phyloP scores from a whole-genome alignment of 2,797 vertebrate species.

The Sorex maritimensis region DNA sequence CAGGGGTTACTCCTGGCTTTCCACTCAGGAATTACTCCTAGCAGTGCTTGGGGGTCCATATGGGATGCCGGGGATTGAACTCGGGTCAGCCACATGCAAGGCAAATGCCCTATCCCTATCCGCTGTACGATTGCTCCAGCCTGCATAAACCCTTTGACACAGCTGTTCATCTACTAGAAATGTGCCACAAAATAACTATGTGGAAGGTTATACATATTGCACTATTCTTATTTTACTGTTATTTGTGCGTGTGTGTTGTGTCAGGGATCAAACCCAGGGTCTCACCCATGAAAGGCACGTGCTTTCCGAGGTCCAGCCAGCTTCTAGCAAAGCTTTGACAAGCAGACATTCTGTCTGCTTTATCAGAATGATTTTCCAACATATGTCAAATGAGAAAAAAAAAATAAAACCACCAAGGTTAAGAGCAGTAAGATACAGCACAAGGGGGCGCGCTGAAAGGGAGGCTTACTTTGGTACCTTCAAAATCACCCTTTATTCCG shows the following conservation, averaged over 20 bases:
- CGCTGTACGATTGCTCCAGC: no score
- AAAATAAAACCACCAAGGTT: not conserved
- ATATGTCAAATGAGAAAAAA: not conserved
- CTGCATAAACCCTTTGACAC: not conserved
- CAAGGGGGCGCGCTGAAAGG: not conserved
- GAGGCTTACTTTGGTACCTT: constrained; percentile 24
- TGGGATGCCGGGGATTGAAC: no score
- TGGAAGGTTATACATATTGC: not conserved
- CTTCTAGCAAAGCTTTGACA: not conserved
- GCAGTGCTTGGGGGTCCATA: no score
- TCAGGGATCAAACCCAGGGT: not conserved
- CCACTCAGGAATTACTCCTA: no score
- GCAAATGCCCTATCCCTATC: no score
- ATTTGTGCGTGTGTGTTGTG: not conserved
- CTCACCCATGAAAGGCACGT: not conserved
- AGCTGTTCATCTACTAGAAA: not conserved
- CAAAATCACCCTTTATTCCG: not conserved
- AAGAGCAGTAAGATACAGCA: not conserved
- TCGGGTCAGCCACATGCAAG: no score
- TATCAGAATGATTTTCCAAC: constrained; percentile 46
- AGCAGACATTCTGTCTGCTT: constrained; percentile 14
- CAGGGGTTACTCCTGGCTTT: no score
- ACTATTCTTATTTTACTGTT: not conserved
- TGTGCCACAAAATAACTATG: not conserved
- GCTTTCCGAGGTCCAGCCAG: not conserved